These are phyloP conservation scores for Cistogaster globosa DNA, from an alignment of 2,888 invertebrate species.

Conservation along the genomic window DNA sequence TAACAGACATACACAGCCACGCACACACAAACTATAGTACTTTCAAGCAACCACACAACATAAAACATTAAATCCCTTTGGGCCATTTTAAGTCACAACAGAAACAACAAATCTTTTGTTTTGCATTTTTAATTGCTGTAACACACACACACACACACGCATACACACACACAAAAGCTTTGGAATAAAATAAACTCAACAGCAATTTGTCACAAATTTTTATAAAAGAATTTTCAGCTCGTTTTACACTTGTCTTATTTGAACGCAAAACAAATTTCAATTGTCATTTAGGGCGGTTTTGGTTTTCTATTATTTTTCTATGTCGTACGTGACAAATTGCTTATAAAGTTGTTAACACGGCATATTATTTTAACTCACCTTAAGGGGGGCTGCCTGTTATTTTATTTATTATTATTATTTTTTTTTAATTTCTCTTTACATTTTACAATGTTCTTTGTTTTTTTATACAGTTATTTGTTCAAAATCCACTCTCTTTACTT, in stretches of 20 bases:
- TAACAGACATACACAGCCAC: not conserved
- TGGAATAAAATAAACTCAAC: not conserved
- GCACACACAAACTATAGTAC: not conserved
- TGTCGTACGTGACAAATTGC: constrained; percentile 83
- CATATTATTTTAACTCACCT: constrained; percentile 62
- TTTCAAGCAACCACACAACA: not conserved
- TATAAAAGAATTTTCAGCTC: constrained; percentile 24
- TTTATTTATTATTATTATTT: too few relatives aligned
- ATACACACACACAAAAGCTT: not conserved
- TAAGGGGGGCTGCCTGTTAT: constrained; percentile 51
- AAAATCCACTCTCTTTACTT: not conserved
- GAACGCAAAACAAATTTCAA: constrained; percentile 43
- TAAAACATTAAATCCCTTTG: not conserved
- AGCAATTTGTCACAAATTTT: constrained; percentile 3
- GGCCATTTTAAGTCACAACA: constrained; percentile 49
- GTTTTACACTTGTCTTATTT: constrained; percentile 56
- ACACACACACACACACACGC: not conserved
- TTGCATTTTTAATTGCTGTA: constrained; percentile 68
- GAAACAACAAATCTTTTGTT: constrained; percentile 58
- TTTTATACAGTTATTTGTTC: not conserved
- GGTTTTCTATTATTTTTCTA: constrained; percentile 55
- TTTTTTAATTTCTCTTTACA: constrained; percentile 4
- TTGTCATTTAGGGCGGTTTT: constrained; percentile 67
- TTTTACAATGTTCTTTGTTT: constrained; percentile 14
- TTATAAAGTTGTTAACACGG: constrained; percentile 79